A percentile compares a stretch with the other conserved stretches of the same genome.
Evolutionary conservation across 1,140 invertebrate genomes (phyloP).

Genomic region (Oryzaephilus surinamensis): DNA sequence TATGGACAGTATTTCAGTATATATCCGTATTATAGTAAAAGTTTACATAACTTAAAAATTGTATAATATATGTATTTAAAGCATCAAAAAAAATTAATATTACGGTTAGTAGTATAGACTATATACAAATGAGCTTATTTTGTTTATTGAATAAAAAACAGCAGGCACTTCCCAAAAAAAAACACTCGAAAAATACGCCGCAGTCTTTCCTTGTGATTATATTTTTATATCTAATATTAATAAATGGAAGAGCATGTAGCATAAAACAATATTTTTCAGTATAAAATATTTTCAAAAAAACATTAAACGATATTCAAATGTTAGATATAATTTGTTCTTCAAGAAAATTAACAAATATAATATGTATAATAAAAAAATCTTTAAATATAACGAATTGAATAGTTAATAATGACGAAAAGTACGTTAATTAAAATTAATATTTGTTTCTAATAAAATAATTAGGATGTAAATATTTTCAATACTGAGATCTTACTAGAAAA

Average conservation of each 20-base stretch:
- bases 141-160: slow-evolving; percentile 12
- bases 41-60: slow-evolving; percentile 17
- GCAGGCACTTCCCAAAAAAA: slow-evolving; percentile 20
- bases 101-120: slow-evolving; percentile 20
- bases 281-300: background rate
- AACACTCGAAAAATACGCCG: slow-evolving; percentile 4
- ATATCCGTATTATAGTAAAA: slow-evolving; percentile 15
- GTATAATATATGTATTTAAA: slow-evolving; percentile 16
- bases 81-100: slow-evolving; percentile 22
- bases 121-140: slow-evolving; percentile 23
- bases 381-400: background rate
- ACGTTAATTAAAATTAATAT: background rate
- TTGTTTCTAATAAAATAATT: background rate
- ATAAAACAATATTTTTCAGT: background rate
- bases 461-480: slow-evolving; percentile 2
- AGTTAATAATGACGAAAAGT: background rate
- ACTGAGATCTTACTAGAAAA: slow-evolving; percentile 10
- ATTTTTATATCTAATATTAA: background rate
- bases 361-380: background rate
- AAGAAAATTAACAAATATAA: background rate
- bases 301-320: too few species aligned
- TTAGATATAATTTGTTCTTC: background rate
- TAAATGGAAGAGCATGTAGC: slow-evolving; percentile 8
- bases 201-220: slow-evolving; percentile 9
- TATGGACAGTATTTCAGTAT: slow-evolving; percentile 3